Evolutionary conservation across 1,140 invertebrate genomes (phyloP).

Genomic region (Ceratina calcarata): DNA sequence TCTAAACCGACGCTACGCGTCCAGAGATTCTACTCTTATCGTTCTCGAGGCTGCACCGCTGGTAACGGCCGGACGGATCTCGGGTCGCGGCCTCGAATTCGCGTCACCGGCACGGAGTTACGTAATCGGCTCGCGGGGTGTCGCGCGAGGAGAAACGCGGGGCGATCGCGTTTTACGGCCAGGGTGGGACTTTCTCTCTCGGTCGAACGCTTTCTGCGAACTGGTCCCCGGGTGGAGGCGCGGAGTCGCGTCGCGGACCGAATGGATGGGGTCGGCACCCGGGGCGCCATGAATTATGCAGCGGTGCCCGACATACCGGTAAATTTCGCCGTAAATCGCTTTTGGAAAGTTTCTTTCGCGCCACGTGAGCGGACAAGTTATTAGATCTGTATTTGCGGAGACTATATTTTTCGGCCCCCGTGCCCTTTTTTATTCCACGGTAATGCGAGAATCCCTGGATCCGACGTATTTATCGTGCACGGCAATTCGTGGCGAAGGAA

Average conservation of each 20-base stretch:
- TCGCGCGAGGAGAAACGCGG: neutral
- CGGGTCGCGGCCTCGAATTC: neutral
- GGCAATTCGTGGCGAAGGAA: slow-evolving; percentile 26
- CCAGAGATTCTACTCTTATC: neutral
- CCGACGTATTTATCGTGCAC: slow-evolving; percentile 46
- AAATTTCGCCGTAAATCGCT: slow-evolving; percentile 59
- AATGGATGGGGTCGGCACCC: slow-evolving; percentile 46
- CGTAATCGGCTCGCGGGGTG: neutral
- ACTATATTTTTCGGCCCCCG: slow-evolving; percentile 43
- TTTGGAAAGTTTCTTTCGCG: slow-evolving; percentile 55
- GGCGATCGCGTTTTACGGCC: slow-evolving; percentile 9
- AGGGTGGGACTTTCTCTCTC: slow-evolving; percentile 35
- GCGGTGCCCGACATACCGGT: slow-evolving; percentile 52
- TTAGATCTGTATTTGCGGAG: slow-evolving; percentile 51
- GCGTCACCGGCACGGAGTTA: neutral
- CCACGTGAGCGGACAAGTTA: slow-evolving; percentile 51
- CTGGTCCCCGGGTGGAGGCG: slow-evolving; percentile 40
- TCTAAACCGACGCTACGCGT: neutral
- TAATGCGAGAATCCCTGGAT: slow-evolving; percentile 47
- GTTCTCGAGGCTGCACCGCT: neutral
- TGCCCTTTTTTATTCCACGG: slow-evolving; percentile 35
- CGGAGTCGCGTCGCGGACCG: slow-evolving; percentile 25
- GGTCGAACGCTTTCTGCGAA: slow-evolving; percentile 47
- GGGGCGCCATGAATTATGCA: slow-evolving; percentile 57
- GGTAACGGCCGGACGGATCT: neutral